Conservation (phyloP, 2,888 invertebrate genomes). For the Ormia ochracea region DNA sequence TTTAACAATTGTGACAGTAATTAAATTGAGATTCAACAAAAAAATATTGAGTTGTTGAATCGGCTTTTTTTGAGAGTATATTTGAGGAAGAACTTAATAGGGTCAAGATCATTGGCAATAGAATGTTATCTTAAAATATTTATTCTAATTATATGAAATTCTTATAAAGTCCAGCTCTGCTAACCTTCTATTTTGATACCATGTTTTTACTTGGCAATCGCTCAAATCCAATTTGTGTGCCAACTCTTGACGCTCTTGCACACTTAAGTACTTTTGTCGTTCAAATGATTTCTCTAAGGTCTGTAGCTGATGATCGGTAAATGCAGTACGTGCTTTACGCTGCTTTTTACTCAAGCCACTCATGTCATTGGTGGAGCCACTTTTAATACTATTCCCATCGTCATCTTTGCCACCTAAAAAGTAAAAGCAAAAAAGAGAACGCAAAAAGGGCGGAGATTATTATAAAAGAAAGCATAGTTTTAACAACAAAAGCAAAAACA, state of each 20-base stretch:
- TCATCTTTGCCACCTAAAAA: constrained; percentile 88
- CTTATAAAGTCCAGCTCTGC: constrained; percentile 65
- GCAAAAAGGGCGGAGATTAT: constrained; percentile 56
- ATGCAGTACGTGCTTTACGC: constrained; percentile 97
- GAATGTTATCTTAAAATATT: too few species aligned
- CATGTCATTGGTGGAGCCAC: constrained; percentile 77
- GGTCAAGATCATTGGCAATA: too few species aligned
- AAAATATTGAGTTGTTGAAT: too few species aligned
- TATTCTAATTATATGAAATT: neutral
- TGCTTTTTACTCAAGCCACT: constrained; percentile 90
- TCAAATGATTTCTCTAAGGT: constrained; percentile 98
- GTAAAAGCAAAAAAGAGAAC: neutral
- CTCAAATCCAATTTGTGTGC: constrained; percentile 96
- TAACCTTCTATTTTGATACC: constrained; percentile 99
- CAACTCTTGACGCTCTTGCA: constrained; percentile 98
- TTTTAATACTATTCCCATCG: constrained; percentile 80
- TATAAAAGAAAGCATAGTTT: neutral
- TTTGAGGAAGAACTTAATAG: too few species aligned
- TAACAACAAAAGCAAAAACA: constrained; percentile 1
- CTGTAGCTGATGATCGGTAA: constrained; percentile 98
- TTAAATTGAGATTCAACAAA: too few species aligned
- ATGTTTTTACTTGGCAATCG: constrained; percentile 99
- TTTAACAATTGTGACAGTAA: too few species aligned
- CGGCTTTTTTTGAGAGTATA: too few species aligned
- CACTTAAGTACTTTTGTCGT: constrained; percentile 96